These are phyloP conservation scores for Adelphocoris suturalis DNA, from an alignment of 2,888 invertebrate species.

Conservation along the genomic window DNA sequence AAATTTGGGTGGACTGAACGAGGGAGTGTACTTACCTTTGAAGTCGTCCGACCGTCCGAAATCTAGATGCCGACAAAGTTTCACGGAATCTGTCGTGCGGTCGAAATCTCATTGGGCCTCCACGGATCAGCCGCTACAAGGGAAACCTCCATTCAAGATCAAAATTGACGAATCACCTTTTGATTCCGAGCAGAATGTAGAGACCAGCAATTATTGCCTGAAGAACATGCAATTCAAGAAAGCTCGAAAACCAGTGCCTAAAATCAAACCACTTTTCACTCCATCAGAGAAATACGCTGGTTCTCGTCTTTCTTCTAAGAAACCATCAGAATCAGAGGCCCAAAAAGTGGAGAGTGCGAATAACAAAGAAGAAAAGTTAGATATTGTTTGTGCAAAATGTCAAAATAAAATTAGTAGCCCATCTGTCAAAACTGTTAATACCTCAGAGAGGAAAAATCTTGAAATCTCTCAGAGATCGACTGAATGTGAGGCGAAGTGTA, in stretches of 20 bases:
- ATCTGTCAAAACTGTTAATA: background rate
- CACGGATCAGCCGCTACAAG: background rate
- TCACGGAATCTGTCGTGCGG: slow-evolving; percentile 30
- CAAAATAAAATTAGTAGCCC: slow-evolving; percentile 30
- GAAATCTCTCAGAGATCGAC: background rate
- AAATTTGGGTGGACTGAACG: background rate
- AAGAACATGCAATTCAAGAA: background rate
- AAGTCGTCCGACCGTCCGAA: background rate
- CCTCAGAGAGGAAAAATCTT: background rate
- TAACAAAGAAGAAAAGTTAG: background rate
- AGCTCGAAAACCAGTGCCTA: background rate
- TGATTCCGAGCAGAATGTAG: background rate
- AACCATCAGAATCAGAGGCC: background rate
- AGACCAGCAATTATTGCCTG: background rate
- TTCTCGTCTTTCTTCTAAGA: background rate
- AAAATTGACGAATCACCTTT: background rate
- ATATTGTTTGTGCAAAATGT: slow-evolving; percentile 38
- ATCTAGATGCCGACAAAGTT: slow-evolving; percentile 10
- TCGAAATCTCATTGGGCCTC: background rate
- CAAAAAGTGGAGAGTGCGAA: background rate
- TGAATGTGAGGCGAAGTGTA: background rate
- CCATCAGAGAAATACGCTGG: no score
- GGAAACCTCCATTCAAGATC: slow-evolving; percentile 11
- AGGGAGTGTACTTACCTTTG: background rate
- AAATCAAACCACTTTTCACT: slow-evolving; percentile 7